Conservation (phyloP, 2,113 vertebrate genomes). For the Coptodon rendalli region DNA sequence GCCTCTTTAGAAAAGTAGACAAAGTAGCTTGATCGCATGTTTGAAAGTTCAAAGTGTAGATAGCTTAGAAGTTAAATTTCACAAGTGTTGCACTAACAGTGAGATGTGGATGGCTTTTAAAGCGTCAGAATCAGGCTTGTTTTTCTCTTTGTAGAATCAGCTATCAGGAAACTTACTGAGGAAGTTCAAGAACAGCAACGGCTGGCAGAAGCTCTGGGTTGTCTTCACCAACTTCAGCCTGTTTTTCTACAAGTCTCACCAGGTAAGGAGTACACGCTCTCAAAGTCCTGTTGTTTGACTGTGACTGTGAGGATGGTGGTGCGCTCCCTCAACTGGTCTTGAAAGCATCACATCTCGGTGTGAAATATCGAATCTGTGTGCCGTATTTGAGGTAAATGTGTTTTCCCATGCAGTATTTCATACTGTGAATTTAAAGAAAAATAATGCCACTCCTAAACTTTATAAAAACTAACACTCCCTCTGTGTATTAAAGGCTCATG, state of each 20-base stretch:
- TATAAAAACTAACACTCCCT: not conserved
- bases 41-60: not conserved
- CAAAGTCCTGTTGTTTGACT: not conserved
- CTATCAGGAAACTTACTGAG: slow-evolving; percentile 92
- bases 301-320: not conserved
- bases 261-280: slow-evolving; percentile 73
- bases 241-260: slow-evolving; percentile 98
- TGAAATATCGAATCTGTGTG: slow-evolving; percentile 41
- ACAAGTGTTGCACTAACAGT: not conserved
- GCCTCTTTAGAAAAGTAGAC: not conserved
- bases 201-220: slow-evolving; percentile 99
- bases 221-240: slow-evolving; percentile 99
- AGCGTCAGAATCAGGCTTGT: not conserved
- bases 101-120: not conserved
- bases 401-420: not conserved
- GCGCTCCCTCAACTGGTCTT: not conserved
- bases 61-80: not conserved
- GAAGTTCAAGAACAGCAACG: slow-evolving; percentile 99
- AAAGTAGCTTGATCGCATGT: not conserved
- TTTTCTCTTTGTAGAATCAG: slow-evolving; percentile 81
- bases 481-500: not conserved
- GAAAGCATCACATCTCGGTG: slow-evolving; percentile 11
- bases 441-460: not conserved
- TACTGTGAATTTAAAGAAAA: not conserved
- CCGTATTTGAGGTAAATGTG: not conserved